Evolutionary conservation across 1,140 invertebrate genomes (phyloP), one percentile per base, ranked within the genome.

Genomic region (Steinernema khuongi): DNA sequence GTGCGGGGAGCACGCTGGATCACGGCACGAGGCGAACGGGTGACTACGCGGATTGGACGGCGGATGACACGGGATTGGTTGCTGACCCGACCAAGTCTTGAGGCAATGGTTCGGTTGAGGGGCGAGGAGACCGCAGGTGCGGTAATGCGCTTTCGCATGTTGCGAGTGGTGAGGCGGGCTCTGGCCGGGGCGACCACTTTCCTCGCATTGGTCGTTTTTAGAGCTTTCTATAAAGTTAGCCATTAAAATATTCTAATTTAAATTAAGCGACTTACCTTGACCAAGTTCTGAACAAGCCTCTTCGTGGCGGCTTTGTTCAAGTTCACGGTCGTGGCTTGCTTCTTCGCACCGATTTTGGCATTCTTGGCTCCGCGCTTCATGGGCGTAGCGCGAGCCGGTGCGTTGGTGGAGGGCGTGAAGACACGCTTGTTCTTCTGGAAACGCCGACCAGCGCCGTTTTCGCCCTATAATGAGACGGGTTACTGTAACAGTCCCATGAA

Each of bases 281-380:
- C 78, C n/a, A 79, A 74, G 33, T 71, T 41, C 22, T 80, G 69
- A 4, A 79, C 78, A 14, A 79, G 67, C 19, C 73, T 71, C 30
- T 81, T 80, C 1, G 77, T 79, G 4, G 75, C 75, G n/a, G 75
- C 43, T 26, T 60, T 60, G 50, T 60, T 60, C 4, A 60, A 26
- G 19, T 17, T 11, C 7, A 26, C 50, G 14, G 7, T 68, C 19
- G 30, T 19, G n/a, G 73, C 43, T 32, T 33, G 72, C 67, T 32
- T 44, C 36, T 77, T 77, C 14, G 22, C 22, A 31, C 29, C 72
- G 19, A 72, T 68, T 68, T 72, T 72, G 18, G 18, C 19, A 19
- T 26, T 14, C 17, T 17, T 18, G 14, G 50, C 26, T 70, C 30
- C 32, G n/a, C 18, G 19, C 14, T 26, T 30, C 17, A 68, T 29